A percentile compares a stretch with the other conserved stretches of the same genome.
Conservation (phyloP, 37 sponge, comb jelly and placozoan species). For the Diacarnus erythraeanus region DNA sequence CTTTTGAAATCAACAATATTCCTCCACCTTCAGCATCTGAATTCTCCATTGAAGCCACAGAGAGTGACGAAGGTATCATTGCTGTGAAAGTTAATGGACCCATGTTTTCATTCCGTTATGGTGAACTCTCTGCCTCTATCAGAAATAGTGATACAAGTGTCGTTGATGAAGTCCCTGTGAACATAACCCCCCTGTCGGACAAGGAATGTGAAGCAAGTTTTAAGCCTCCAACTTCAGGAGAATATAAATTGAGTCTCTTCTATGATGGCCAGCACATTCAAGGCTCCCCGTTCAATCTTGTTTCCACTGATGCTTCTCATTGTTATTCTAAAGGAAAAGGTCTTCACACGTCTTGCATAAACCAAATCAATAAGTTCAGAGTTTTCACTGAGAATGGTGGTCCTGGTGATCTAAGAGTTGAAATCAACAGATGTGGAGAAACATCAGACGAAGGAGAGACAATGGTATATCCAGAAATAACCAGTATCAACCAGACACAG, state of each 20-base stretch:
- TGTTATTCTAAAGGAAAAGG: slow-evolving; percentile 75
- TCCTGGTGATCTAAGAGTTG: slow-evolving; percentile 60
- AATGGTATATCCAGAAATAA: slow-evolving; percentile 17
- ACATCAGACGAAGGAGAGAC: slow-evolving; percentile 47
- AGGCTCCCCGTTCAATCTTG: slow-evolving; percentile 74
- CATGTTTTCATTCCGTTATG: slow-evolving; percentile 44
- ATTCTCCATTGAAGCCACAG: slow-evolving; percentile 51
- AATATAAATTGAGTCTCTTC: slow-evolving; percentile 52
- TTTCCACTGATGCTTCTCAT: slow-evolving; percentile 41
- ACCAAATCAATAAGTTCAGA: slow-evolving; percentile 37
- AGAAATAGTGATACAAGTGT: background rate
- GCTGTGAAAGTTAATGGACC: slow-evolving; percentile 64
- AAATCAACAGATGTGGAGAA: slow-evolving; percentile 68
- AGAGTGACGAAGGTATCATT: slow-evolving; percentile 41
- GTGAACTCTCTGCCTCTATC: slow-evolving; percentile 6
- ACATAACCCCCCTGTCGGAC: background rate
- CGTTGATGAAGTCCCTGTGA: background rate
- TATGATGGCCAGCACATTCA: slow-evolving; percentile 64
- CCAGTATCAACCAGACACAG: slow-evolving; percentile 37
- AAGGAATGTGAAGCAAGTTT: slow-evolving; percentile 28
- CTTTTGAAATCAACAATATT: slow-evolving; percentile 54
- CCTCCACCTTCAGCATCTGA: slow-evolving; percentile 37
- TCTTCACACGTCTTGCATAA: slow-evolving; percentile 26
- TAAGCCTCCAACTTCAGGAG: slow-evolving; percentile 16
- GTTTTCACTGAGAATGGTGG: slow-evolving; percentile 80